Percentiles rank a stretch among this genome's conserved stretches.
Evolutionary conservation across 2,888 invertebrate genomes (phyloP).

Genomic region (Leptopterna dolabrata): DNA sequence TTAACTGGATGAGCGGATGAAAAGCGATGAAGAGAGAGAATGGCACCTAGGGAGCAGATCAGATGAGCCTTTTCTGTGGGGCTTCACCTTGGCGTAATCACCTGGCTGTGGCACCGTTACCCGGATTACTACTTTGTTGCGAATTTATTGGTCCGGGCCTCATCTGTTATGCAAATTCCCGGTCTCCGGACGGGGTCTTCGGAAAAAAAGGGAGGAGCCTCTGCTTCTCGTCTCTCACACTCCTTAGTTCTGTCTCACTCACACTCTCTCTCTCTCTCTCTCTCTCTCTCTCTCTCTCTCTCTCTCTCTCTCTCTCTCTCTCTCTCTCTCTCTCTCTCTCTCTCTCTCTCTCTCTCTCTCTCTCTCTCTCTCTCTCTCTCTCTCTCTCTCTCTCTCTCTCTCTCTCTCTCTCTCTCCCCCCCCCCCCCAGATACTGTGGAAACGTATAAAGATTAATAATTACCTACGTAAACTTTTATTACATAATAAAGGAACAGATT

Average conservation of each 20-base stretch:
- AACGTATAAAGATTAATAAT: no score
- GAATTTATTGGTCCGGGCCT: conserved; percentile 53
- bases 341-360: background rate
- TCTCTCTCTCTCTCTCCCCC: background rate
- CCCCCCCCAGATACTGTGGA: no score
- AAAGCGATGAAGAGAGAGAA: background rate
- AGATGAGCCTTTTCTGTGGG: background rate
- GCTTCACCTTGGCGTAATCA: conserved; percentile 43
- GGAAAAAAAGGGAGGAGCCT: conserved; percentile 6
- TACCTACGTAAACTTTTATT: no score
- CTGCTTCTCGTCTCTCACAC: conserved; percentile 19
- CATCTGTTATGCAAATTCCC: conserved; percentile 53
- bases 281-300: background rate
- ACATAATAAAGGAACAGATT: no score
- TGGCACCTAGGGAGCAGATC: background rate
- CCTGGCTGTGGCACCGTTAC: conserved; percentile 44
- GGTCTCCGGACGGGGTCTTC: conserved; percentile 23
- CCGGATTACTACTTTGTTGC: conserved; percentile 54
- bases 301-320: background rate
- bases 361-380: background rate
- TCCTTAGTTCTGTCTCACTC: background rate
- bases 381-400: background rate
- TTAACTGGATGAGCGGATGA: conserved; percentile 9
- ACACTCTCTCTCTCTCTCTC: background rate
- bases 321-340: background rate